Base-by-base conservation (phyloP, 1,140 invertebrate species). In the Thaumatotibia leucotreta region DNA sequence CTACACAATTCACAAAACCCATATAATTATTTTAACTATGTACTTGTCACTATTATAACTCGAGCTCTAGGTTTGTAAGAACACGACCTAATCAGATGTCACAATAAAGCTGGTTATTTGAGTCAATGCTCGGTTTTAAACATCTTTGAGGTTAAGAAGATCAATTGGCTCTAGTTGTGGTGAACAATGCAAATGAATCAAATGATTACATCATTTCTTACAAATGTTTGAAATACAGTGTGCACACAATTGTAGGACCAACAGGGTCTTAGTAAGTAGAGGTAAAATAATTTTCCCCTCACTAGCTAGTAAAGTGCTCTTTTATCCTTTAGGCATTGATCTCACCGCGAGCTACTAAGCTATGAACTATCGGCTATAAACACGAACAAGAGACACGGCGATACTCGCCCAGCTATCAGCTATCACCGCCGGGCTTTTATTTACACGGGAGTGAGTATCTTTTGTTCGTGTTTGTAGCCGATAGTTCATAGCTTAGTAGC, bases 101-200 rank as follows among this genome's bases (percentile, higher is more conserved):
- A 45, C 33, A 45, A 6, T 17, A 1, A 24, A 11, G 24, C 11
- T 27, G 52, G 23, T 58, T 4, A 23, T 10, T 10, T 52, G 10
- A 27, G 52, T 61, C 9, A 24, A 58, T 20, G 5, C 52, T n/a
- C 8, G 32, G 20, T 39, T 33, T 24, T 64, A 5, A 64, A 45
- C 10, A 23, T 6, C 49, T 0, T 10, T 35, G 10, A 54, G 78
- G 78, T 80, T 70, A 78, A 80, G 68, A 74, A 65, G 64, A 67
- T 64, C 73, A 80, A 76, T 80, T 80, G 76, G 76, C 76, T 71
- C 68, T 70, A 70, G 68, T 76, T 72, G 64, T 50, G 39, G 5
- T 45, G 17, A 6, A 45, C 39, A 45, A 20, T 17, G 39, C 39
- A 45, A 45, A 45, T 45, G 5, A 45, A n/a, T n/a, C n/a, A n/a